These are phyloP conservation scores for Zalophus californianus DNA, from an alignment of 2,797 vertebrate genomes.

Conservation along the genomic window DNA sequence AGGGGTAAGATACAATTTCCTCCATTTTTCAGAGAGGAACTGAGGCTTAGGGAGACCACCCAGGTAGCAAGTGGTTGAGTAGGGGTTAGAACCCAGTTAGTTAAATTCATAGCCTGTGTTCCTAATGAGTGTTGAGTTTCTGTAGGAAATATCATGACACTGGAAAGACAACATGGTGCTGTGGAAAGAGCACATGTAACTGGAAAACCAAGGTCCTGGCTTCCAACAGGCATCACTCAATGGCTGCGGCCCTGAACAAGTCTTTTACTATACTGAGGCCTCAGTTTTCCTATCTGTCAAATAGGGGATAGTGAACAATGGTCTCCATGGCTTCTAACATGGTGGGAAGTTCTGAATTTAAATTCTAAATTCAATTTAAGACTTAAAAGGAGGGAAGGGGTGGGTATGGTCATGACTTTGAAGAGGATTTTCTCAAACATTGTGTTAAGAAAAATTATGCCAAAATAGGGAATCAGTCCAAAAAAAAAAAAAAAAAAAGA, in stretches of 20 bases:
- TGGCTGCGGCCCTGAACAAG: background rate
- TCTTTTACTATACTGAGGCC: background rate
- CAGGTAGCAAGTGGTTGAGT: background rate
- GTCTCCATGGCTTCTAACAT: background rate
- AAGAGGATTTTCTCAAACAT: conserved; percentile 2
- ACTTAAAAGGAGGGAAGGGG: background rate
- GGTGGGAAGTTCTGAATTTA: background rate
- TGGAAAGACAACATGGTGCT: background rate
- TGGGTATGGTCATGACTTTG: background rate
- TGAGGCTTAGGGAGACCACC: background rate
- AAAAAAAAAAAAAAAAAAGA: background rate
- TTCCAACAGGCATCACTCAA: background rate
- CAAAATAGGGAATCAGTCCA: background rate
- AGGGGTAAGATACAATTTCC: background rate
- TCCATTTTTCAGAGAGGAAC: conserved; percentile 20
- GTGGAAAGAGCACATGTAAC: background rate
- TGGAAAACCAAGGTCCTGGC: background rate
- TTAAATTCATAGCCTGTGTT: background rate
- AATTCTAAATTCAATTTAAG: conserved; percentile 34
- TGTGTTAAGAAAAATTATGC: background rate
- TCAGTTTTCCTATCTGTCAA: background rate
- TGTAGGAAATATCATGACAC: conserved; percentile 6
- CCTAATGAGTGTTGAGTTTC: background rate
- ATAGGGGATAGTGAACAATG: background rate
- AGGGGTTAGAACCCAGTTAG: background rate